phyloP scores from a whole-genome alignment of 2,113 vertebrate species.

The Tachuris rubrigastra region DNA sequence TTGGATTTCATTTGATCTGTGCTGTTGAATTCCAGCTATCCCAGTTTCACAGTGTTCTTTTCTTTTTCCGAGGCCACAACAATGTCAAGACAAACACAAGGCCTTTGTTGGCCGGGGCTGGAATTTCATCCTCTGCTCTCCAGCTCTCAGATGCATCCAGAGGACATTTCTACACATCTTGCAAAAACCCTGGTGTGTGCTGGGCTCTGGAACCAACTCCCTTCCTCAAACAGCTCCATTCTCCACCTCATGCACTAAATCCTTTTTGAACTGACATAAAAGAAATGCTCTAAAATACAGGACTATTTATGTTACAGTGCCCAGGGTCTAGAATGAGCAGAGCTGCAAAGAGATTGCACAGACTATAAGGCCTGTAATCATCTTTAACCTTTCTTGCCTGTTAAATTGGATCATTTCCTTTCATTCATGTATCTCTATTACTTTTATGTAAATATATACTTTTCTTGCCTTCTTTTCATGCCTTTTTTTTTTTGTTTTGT shows the following conservation, averaged over 20 bases:
- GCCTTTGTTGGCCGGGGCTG: neutral
- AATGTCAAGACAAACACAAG: neutral
- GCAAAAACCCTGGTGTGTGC: neutral
- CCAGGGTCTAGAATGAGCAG: neutral
- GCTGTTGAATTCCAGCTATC: neutral
- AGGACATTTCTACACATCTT: neutral
- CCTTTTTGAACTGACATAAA: neutral
- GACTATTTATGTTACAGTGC: neutral
- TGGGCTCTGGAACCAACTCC: neutral
- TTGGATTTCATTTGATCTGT: neutral
- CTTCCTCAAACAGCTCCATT: neutral
- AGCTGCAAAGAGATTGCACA: constrained; percentile 31
- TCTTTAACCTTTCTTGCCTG: constrained; percentile 61
- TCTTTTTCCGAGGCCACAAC: neutral
- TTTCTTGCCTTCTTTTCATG: constrained; percentile 17
- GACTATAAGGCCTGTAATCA: constrained; percentile 59
- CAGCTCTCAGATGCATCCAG: neutral
- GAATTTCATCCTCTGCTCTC: neutral
- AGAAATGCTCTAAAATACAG: neutral
- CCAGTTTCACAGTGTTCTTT: neutral
- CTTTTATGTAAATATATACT: constrained; percentile 63
- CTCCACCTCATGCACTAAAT: neutral
- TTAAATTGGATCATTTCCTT: constrained; percentile 61
- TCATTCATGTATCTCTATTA: constrained; percentile 61
- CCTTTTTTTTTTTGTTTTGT: constrained; percentile 21